Conservation (phyloP, 2,113 vertebrate species). For the Genyomyrus donnyi region DNA sequence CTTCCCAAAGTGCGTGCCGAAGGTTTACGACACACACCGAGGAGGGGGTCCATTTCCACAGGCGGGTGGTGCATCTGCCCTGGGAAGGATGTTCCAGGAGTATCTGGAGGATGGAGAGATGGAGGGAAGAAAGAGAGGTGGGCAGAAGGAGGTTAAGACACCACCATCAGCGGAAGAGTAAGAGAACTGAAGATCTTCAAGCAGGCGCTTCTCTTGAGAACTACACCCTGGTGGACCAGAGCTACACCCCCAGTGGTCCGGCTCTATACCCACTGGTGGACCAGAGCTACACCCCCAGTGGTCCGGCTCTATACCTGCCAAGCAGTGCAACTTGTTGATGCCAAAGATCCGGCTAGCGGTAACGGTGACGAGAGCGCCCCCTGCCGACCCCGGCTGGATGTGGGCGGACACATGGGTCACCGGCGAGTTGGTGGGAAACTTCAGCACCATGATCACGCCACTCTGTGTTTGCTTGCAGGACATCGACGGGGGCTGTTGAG, state of each 20-base stretch:
- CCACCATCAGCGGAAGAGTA: not conserved
- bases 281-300: too few relatives aligned
- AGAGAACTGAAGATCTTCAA: not conserved
- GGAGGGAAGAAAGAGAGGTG: not conserved
- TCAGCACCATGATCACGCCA: slow-evolving; percentile 97
- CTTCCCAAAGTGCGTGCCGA: slow-evolving; percentile 99
- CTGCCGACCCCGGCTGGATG: slow-evolving; percentile 76
- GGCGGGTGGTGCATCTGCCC: slow-evolving; percentile 98
- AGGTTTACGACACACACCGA: slow-evolving; percentile 89
- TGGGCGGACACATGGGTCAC: slow-evolving; percentile 88
- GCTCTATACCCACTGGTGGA: too few relatives aligned
- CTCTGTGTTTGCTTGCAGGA: slow-evolving; percentile 97
- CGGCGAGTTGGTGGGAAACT: slow-evolving; percentile 97
- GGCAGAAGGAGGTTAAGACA: not conserved
- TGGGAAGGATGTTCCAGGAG: slow-evolving; percentile 85
- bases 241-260: too few relatives aligned
- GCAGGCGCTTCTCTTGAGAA: too few relatives aligned
- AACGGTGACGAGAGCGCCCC: slow-evolving; percentile 84
- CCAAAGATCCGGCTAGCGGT: slow-evolving; percentile 90
- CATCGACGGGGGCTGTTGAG: slow-evolving; percentile 96
- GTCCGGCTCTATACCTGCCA: slow-evolving; percentile 62
- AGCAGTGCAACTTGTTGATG: slow-evolving; percentile 93
- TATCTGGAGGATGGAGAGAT: slow-evolving; percentile 55
- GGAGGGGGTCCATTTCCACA: slow-evolving; percentile 98
- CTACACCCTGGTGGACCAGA: not conserved